These are phyloP conservation scores for Amphiprion ocellaris DNA, from an alignment of 2,113 vertebrate species.

Conservation along the genomic window DNA sequence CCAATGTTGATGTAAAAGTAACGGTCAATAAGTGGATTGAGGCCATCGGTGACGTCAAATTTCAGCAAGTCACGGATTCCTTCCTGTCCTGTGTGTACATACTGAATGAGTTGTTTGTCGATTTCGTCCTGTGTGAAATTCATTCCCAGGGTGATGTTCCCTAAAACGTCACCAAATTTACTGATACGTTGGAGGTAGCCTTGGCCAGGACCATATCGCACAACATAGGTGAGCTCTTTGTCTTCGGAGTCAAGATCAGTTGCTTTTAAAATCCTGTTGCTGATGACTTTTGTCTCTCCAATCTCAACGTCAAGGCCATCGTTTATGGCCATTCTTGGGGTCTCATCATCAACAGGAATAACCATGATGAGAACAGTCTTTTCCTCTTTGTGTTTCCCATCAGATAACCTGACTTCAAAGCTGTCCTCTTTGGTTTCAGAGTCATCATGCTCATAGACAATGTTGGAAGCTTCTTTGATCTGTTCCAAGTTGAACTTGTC, in stretches of 20 bases:
- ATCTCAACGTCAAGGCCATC: slow-evolving; percentile 94
- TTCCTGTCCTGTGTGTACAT: slow-evolving; percentile 91
- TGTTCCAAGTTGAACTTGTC: slow-evolving; percentile 90
- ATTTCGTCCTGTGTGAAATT: slow-evolving; percentile 96
- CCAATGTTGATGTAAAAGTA: slow-evolving; percentile 95
- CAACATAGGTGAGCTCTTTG: slow-evolving; percentile 87
- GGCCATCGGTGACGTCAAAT: slow-evolving; percentile 96
- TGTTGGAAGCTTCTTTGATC: slow-evolving; percentile 91
- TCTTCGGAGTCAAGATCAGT: slow-evolving; percentile 97
- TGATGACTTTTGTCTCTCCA: slow-evolving; percentile 91
- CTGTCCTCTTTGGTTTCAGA: slow-evolving; percentile 94
- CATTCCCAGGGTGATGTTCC: slow-evolving; percentile 93
- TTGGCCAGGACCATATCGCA: slow-evolving; percentile 90
- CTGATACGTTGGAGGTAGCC: slow-evolving; percentile 88
- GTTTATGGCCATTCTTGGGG: slow-evolving; percentile 94
- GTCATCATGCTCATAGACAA: slow-evolving; percentile 96
- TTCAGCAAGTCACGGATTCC: slow-evolving; percentile 94
- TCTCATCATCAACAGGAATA: slow-evolving; percentile 95
- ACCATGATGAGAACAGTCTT: slow-evolving; percentile 88
- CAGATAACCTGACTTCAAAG: slow-evolving; percentile 90
- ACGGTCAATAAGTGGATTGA: slow-evolving; percentile 94
- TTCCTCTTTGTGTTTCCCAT: slow-evolving; percentile 89
- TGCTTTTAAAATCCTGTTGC: slow-evolving; percentile 89
- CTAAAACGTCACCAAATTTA: slow-evolving; percentile 79
- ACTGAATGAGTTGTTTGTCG: slow-evolving; percentile 90